phyloP scores from a whole-genome alignment of 2,797 vertebrate species.

The Spinus pinus region DNA sequence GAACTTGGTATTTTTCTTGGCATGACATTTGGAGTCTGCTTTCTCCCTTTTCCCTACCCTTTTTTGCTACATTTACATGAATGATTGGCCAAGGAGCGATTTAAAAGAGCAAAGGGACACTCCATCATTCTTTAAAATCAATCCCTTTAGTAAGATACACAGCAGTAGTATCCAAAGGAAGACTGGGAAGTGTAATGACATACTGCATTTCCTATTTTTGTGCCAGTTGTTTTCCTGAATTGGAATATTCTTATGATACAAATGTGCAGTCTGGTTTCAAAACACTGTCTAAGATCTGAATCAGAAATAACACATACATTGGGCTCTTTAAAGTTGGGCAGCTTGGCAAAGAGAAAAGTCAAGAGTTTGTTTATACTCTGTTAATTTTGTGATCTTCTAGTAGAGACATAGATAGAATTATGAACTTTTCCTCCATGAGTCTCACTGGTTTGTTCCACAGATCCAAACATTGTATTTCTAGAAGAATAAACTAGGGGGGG shows the following conservation, averaged over 20 bases:
- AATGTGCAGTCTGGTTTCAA: not conserved
- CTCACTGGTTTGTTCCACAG: not conserved
- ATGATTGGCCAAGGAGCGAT: not conserved
- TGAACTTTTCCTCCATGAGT: not conserved
- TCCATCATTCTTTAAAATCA: not conserved
- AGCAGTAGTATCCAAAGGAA: not conserved
- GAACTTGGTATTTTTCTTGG: not conserved
- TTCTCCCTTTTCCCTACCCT: not conserved
- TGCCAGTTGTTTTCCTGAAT: not conserved
- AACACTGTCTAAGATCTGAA: not conserved
- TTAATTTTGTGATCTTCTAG: not conserved
- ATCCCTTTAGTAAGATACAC: not conserved
- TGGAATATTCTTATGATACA: not conserved
- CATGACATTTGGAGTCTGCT: not conserved
- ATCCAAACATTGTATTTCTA: not conserved
- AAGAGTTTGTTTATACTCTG: not conserved
- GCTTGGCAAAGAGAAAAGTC: not conserved
- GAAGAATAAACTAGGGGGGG: not conserved
- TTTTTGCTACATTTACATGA: not conserved
- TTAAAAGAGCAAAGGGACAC: not conserved
- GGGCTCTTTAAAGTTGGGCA: not conserved
- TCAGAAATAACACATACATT: not conserved
- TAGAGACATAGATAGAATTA: not conserved
- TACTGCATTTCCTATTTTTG: not conserved
- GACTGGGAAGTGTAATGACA: not conserved